Percentiles rank a stretch among this genome's conserved stretches.
phyloP scores from a whole-genome alignment of 2,797 vertebrate species.

The Megaceryle alcyon region DNA sequence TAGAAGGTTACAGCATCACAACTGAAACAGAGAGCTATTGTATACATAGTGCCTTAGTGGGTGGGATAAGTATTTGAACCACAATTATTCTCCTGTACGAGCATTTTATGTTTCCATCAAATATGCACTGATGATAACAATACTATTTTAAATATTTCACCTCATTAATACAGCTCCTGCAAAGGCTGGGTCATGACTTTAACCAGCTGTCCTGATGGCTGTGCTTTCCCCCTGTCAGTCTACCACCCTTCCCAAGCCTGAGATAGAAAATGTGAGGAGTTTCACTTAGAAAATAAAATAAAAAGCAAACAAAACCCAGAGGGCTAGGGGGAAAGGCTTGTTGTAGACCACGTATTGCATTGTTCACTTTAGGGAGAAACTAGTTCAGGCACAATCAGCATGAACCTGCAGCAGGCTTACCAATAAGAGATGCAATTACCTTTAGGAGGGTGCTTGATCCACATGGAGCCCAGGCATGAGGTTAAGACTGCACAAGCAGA shows the following conservation, averaged over 20 bases:
- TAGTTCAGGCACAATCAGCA: neutral
- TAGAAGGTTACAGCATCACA: slow-evolving; percentile 35
- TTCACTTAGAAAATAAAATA: neutral
- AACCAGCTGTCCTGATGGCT: neutral
- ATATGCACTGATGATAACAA: slow-evolving; percentile 41
- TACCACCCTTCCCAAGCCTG: neutral
- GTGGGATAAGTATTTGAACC: slow-evolving; percentile 36
- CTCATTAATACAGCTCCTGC: slow-evolving; percentile 19
- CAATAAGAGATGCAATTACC: neutral
- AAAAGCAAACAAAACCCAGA: rapidly evolving
- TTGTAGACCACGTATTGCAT: neutral
- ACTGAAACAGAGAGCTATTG: slow-evolving; percentile 8
- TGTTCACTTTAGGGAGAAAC: neutral
- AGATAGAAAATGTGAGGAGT: neutral
- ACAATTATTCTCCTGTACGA: slow-evolving; percentile 47
- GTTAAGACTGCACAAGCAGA: neutral
- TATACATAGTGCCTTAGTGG: neutral
- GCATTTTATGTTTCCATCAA: slow-evolving; percentile 25
- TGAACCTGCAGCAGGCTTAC: neutral
- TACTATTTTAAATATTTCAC: slow-evolving; percentile 46
- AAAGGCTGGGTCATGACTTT: neutral
- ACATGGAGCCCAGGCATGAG: rapidly evolving
- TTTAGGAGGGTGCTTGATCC: neutral
- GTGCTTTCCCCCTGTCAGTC: neutral
- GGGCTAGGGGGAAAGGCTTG: neutral